Base-by-base conservation (phyloP, 1,140 invertebrate genomes). In the Saccostrea glomerata region DNA sequence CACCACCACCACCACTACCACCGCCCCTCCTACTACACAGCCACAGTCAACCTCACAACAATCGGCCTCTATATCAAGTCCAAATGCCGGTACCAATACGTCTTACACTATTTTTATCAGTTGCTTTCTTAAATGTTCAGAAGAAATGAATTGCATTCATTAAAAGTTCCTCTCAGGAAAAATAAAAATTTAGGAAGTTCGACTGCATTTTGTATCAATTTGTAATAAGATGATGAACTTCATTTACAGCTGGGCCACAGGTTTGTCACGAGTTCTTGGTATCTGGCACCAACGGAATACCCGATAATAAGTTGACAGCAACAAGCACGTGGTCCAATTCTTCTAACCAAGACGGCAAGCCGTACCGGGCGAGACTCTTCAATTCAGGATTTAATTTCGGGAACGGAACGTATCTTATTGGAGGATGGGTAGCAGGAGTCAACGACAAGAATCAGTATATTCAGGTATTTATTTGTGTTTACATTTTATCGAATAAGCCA, bases 361-460 rank as follows among this genome's bases (percentile, higher is more conserved):
- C 91, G 0, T 86, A 90, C n/a, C 87, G 91, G 54, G 90, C 89
- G 17, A 82, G 91, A 0, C 70, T 92, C 4, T 90, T 88, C 70
- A 89, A 90, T 13, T 85, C 85, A 1, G 87, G 90, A 7, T 87
- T 89, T 30, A 87, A 90, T 40, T 90, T 87, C 63, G 70, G 87
- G 0, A 92, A 91, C 60, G 90, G 90, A 25, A 90, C 90, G 0
- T 90, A 88, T 73, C 66, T 90, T 17, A 84, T 88, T 66, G 91
- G 91, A 15, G 91, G 90, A 30, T 92, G 91, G 91, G 88, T 90
- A 11, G 89, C 91, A 12, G 87, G 88, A 7, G 23, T 82, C 7
- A 90, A 91, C 56, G 90, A 92, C 56, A 90, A 90, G 63, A 90
- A 89, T 55, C 91, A 92, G 58, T 92, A 90, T 25, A 90, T 92